Base-by-base conservation (phyloP, 2,797 vertebrate genomes). In the Pangasius mekongensis region DNA sequence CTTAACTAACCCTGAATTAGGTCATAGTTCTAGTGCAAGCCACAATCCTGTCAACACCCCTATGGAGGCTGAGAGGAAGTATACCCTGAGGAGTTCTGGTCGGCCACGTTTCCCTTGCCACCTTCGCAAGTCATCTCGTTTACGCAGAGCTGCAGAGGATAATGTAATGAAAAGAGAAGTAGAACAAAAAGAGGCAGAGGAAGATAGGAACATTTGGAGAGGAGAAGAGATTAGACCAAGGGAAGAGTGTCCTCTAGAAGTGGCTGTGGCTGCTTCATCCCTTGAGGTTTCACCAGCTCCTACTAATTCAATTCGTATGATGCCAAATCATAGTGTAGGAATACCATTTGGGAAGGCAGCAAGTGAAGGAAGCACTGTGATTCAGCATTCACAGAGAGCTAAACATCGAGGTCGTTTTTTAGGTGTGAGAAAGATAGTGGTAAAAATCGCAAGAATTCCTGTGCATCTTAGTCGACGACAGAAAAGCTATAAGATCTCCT, bases 401-500 rank as follows among this genome's bases (percentile, higher is more conserved):
- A 93, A 87, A 62, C 95, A 94, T 86, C 96, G 96, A 89, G 94
- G 87, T 89, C 97, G 96, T 91, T 97, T 96, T 92, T 94, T 96
- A 18, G 97, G 97, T 0, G 95, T 97, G 83, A 97, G 98, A 91
- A 98, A 95, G 93, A 99, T 99, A 95, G 98, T 99, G 91, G 98
- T 99, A 83, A 98, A 98, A 94, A 98, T 99, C 93, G 97, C 98
- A 87, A 98, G 98, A 91, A 99, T 99, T 92, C 98, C 98, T 0
- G 97, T 99, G 71, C 98, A 97, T 8, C 95, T 99, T 66, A 98
- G 98, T 84, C 97, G 98, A 36, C 95, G 98, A 91, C 98, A 99
- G 92, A 99, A 99, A 93, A 99, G 97, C 92, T 99, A 99, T 95
- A 99, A 99, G 93, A 98, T 99, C 88, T 99, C 98, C 0, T 99